Conservation (phyloP, 1,140 invertebrate genomes). For the Bacillus rossius region DNA sequence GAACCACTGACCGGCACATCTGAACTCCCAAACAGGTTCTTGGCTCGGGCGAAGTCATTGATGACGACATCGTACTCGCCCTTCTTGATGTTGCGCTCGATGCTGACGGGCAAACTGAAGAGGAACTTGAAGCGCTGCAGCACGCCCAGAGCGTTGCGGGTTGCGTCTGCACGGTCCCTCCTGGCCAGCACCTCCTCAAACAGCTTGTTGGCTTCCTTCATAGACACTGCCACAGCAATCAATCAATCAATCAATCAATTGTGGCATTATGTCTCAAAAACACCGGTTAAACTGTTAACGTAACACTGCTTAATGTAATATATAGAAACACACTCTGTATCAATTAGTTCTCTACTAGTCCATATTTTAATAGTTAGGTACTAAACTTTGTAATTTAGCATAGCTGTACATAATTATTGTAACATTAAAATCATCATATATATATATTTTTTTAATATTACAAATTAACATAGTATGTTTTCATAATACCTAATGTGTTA, state of each 20-base stretch:
- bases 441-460: too few relatives aligned
- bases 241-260: neutral
- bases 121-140: constrained; percentile 87
- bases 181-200: constrained; percentile 92
- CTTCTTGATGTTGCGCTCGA: constrained; percentile 89
- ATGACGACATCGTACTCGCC: constrained; percentile 97
- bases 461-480: too few relatives aligned
- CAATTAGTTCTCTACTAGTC: too few relatives aligned
- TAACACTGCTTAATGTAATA: too few relatives aligned
- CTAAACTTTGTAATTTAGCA: too few relatives aligned
- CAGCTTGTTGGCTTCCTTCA: constrained; percentile 84
- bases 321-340: too few relatives aligned
- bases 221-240: constrained; percentile 61
- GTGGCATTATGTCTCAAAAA: too few relatives aligned
- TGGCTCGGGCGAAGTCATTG: constrained; percentile 95
- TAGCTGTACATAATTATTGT: too few relatives aligned
- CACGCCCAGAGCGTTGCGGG: constrained; percentile 88
- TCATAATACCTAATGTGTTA: too few relatives aligned
- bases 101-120: constrained; percentile 91
- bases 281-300: too few relatives aligned
- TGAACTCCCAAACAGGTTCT: constrained; percentile 93
- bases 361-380: too few relatives aligned
- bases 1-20: constrained; percentile 73
- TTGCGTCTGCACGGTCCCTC: constrained; percentile 93
- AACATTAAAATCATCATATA: too few relatives aligned